Evolutionary conservation across 2,113 vertebrate genomes (phyloP).

Genomic region (Sphyrna mokarran): DNA sequence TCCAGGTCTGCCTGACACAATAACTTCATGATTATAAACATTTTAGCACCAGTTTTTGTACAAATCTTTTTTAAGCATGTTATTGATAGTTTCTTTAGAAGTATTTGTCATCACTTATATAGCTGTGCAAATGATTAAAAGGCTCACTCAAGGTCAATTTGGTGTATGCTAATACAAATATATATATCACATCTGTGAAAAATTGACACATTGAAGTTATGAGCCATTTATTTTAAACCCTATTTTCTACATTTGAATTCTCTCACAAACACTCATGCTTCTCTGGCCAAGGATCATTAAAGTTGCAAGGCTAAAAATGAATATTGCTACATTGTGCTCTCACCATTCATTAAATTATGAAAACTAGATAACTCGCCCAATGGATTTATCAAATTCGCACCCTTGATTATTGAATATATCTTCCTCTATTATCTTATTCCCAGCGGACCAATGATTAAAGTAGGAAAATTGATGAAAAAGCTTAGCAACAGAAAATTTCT

Average conservation of each 20-base stretch:
- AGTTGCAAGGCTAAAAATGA: background rate
- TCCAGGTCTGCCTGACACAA: constrained; percentile 33
- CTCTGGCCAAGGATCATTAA: background rate
- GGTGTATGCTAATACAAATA: background rate
- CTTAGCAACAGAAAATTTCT: background rate
- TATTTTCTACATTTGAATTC: background rate
- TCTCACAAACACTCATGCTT: background rate
- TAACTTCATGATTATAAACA: background rate
- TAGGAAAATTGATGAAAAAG: background rate
- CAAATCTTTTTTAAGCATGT: constrained; percentile 35
- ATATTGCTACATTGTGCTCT: background rate
- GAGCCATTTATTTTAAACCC: background rate
- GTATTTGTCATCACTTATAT: background rate
- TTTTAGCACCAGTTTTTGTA: background rate
- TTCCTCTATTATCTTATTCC: background rate
- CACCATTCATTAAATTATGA: background rate
- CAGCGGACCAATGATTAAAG: background rate
- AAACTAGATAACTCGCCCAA: background rate
- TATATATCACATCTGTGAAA: no score
- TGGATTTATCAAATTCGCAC: background rate
- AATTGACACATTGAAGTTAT: background rate
- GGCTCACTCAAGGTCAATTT: background rate
- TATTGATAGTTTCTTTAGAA: constrained; percentile 34
- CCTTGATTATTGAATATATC: background rate
- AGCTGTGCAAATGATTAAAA: background rate